Base-by-base conservation (phyloP, 2,113 vertebrate species). In the Syngnathus scovelli region DNA sequence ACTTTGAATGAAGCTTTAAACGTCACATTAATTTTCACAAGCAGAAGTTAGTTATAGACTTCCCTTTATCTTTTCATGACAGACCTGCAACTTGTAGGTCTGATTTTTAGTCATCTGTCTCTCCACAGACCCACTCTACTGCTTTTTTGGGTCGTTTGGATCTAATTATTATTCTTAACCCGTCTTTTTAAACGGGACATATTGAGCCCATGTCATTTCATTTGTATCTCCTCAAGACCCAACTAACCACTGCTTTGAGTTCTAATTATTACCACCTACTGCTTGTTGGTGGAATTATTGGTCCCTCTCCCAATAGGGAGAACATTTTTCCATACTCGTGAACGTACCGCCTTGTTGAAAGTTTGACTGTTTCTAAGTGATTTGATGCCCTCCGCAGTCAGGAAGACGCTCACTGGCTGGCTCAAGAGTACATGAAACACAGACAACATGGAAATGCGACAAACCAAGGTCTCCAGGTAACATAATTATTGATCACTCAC, bases 371-470 rank as follows among this genome's bases (percentile, higher is more conserved):
- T 39, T 33, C 27, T 33, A 33, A 33, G 43, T 52, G 19, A 54
- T 43, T 58, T 41, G 12, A 18, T 56, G 5, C 78, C 67, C 13
- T 64, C 60, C 66, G 64, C 72, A 98, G 96, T 78, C 74, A 85
- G 16, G 91, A 93, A 4, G 94, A 95, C 58, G 94, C 95, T 0
- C 83, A 85, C 16, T 79, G 83, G 18, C 77, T 98, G 16, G 77
- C 93, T 65, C 68, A 43, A 1, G 94, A 95, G 16, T 94, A 91
- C 73, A 75, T 90, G 64, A 91, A 89, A 61, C 88, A 79, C 55
- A 76, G 69, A 76, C 79, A 66, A 49, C 67, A 72, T 36, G 92
- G 12, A 92, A 85, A 62, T 27, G 13, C 12, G 8, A 38, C 36
- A 37, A 9, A 33, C 7, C 87, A 89, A 19, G 76, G 90, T 67